Base-by-base conservation (phyloP, 2,888 invertebrate genomes). In the Venustoraphidia nigricollis region DNA sequence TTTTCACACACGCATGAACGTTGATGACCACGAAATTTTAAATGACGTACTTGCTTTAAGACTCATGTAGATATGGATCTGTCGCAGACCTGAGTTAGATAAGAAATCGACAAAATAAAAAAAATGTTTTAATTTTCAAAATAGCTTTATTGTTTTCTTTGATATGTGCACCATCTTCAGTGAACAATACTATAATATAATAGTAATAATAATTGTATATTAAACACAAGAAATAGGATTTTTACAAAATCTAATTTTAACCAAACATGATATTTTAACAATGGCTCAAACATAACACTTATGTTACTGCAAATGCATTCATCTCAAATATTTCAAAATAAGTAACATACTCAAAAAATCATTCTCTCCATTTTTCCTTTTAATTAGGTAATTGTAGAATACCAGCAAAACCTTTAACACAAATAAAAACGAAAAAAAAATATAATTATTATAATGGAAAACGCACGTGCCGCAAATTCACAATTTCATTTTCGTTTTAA, bases 261-360 rank as follows among this genome's bases (percentile, higher is more conserved):
- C 13, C 36, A 17, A 45, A 45, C 34, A 45, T 14, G 11, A 17
- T 17, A 36, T 6, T 10, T 37, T 45, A 45, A 45, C 45, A 45
- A 37, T 45, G 14, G 27, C 46, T 41, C 51, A 60, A 60, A 61
- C 60, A 58, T 59, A 63, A 64, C 62, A 64, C 59, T 59, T 58
- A 60, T 57, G 49, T 58, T 60, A 59, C 56, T 61, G 59, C 59
- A 64, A 63, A 66, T 66, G 64, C 64, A 64, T 60, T 62, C 61
- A 27, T 27, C 27, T 27, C 27, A 27, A 27, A 27, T 27, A 27
- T 27, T 27, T 27, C 27, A 27, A 27, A 27, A 27, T 27, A 27
- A 27, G 27, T 27, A 27, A 27, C 27, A 27, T 27, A 27, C 27
- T 27, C 27, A 27, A 27, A 27, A 27, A 27, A 27, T 27, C 27